Evolutionary conservation across 2,888 invertebrate species (phyloP), one percentile per base, ranked within the genome.

Genomic region (Rhagonycha lutea): DNA sequence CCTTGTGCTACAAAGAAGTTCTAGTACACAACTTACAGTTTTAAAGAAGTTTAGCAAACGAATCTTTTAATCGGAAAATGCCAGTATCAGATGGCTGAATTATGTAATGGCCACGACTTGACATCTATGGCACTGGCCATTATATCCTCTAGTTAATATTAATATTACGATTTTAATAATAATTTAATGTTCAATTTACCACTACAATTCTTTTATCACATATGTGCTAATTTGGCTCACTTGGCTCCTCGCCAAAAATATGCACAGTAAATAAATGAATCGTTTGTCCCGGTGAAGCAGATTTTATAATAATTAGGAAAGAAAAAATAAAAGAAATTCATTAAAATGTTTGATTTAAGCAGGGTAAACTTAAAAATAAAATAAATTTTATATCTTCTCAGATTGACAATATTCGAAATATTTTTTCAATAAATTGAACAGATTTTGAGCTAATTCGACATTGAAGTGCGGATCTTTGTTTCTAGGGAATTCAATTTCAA

Each of bases 401-500:
- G 26, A 65, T 18, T 65, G 26, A n/a, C 24, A 65, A 23, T 23
- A 78, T 75, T 73, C 74, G 73, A 75, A 75, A 29, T 70, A 65
- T 68, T 72, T 72, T 75, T 72, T 73, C 70, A 26, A 61, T 72
- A 74, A 72, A 78, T 78, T 72, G 70, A 69, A 72, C 77, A 68
- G 77, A 75, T 77, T 77, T 77, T 77, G 77, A 72, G 75, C 75
- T 77, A 75, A 77, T 74, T 73, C 73, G 73, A 68, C 75, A 68
- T 67, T 68, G 75, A 75, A 78, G 74, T 76, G 73, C 73, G 76
- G 78, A 78, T 76, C 78, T 78, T 78, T 78, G 78, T 78, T 78
- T 78, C 78, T 70, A n/a, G 72, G 72, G 78, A 78, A 78, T 78
- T 78, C 78, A 75, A 78, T 78, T 76, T 76, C 76, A 74, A 73